phyloP scores from a whole-genome alignment of 2,888 invertebrate species.

The Polydrusus tereticollis region DNA sequence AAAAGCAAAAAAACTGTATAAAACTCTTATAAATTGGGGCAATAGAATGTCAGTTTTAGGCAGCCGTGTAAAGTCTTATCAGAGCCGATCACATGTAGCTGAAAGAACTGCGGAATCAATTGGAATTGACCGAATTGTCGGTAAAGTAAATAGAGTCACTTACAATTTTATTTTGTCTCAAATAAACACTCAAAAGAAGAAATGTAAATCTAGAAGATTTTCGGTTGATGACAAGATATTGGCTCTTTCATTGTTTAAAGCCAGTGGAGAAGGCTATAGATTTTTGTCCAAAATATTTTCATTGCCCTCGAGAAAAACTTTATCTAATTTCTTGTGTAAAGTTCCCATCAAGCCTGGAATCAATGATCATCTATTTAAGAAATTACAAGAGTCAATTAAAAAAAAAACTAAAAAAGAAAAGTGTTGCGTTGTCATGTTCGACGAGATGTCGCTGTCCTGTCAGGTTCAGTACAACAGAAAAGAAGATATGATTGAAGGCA shows the following conservation, averaged over 20 bases:
- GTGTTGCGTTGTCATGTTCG: background rate
- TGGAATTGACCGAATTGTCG: background rate
- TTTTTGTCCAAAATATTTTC: conserved; percentile 17
- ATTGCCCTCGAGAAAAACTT: background rate
- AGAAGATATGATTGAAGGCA: no score
- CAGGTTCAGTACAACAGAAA: background rate
- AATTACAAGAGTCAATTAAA: background rate
- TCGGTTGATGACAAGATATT: conserved; percentile 2
- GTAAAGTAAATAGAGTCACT: background rate
- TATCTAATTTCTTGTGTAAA: conserved; percentile 6
- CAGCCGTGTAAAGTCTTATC: no score
- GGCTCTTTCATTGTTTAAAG: conserved; percentile 7
- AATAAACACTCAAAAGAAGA: background rate
- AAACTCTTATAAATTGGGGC: conserved; percentile 6
- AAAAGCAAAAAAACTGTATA: conserved; percentile 9
- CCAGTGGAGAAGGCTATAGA: conserved; percentile 25
- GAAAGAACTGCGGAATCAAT: no score
- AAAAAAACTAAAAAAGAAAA: background rate
- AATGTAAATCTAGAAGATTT: conserved; percentile 16
- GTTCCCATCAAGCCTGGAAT: conserved; percentile 19
- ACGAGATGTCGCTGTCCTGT: conserved; percentile 9
- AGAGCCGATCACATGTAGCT: no score
- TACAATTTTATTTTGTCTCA: conserved; percentile 23
- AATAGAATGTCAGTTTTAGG: conserved; percentile 3
- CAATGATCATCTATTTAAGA: conserved; percentile 13